Evolutionary conservation across 2,113 vertebrate species (phyloP), one percentile per base, ranked within the genome.

Genomic region (Nothoprocta perdicaria): DNA sequence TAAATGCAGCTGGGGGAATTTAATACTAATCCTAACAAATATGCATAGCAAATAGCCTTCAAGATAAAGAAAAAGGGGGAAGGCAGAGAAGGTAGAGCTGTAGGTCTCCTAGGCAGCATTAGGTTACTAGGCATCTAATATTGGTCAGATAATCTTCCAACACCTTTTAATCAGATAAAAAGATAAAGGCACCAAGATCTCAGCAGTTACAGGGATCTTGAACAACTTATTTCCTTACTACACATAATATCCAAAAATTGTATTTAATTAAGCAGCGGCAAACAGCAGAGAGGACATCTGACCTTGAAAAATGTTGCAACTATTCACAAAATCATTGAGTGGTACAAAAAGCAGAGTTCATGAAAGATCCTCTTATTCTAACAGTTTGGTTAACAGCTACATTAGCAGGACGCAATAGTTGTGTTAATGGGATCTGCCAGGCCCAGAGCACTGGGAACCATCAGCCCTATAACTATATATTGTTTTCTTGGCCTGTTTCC

Each of bases 1-100:
- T 89, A 87, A 96, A 94, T 85, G 83, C 71, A 96, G 80, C 72
- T 55, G 17, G 68, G 69, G 52, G 73, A 97, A 96, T 93, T 94
- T 91, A 94, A 78, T 73, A 95, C 57, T 96, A 96, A 97, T 94
- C 89, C 66, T 80, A 89, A 84, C 6, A 96, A 96, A 92, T 33
- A 92, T 73, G 71, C 76, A 82, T 62, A 92, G 55, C 46, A 94
- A 93, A 86, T 73, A 85, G 81, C 63, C 15, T 84, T 55, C 53
- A 12, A 31, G 38, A 76, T 50, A 91, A 86, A 91, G 80, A 50
- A 57, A 31, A 53, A 33, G 52, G 69, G 6, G 27, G 29, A 52
- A 75, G 41, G 68, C 38, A 46, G 23, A 31, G 67, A 40, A 26
- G 31, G 46, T 57, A 35, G 74, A 4, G 3, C 35, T 94, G 91